Percentiles rank a stretch among this genome's conserved stretches.
These are phyloP conservation scores for Plumapathes pennacea DNA, from an alignment of 92 coral and sea anemone species.

Conservation along the genomic window DNA sequence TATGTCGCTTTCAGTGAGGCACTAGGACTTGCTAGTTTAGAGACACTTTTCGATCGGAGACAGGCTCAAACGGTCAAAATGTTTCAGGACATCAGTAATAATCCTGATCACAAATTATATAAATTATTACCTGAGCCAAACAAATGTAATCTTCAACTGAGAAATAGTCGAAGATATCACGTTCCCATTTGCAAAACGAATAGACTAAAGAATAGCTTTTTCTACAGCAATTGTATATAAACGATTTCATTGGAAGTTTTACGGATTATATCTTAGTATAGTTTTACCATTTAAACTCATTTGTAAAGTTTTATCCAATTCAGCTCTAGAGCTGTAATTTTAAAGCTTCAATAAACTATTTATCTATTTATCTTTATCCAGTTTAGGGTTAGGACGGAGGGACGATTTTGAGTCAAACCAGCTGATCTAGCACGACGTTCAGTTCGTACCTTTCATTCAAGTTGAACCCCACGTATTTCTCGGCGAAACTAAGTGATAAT, in stretches of 20 bases:
- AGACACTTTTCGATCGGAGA: too few relatives aligned
- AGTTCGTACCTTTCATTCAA: too few relatives aligned
- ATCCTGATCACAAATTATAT: slow-evolving; percentile 7
- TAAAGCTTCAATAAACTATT: background rate
- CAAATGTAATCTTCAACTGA: slow-evolving; percentile 4
- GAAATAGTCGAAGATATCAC: slow-evolving; percentile 3
- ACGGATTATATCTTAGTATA: background rate
- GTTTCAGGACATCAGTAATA: slow-evolving; percentile 7
- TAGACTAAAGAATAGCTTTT: background rate
- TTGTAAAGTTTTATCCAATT: slow-evolving; percentile 1
- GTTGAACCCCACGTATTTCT: too few relatives aligned
- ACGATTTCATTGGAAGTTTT: background rate
- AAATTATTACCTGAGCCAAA: background rate
- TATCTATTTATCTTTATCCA: too few relatives aligned
- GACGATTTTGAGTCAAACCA: too few relatives aligned
- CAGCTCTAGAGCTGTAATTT: background rate
- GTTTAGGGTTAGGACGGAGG: too few relatives aligned
- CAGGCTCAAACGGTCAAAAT: too few relatives aligned
- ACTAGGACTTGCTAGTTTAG: too few relatives aligned
- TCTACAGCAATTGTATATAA: background rate
- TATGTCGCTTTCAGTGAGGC: too few relatives aligned
- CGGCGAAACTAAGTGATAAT: too few relatives aligned
- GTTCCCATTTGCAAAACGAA: slow-evolving; percentile 1
- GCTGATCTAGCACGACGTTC: too few relatives aligned
- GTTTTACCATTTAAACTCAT: background rate